Evolutionary conservation across 2,888 invertebrate genomes (phyloP), one percentile per base, ranked within the genome.

Genomic region (Hydrotaea diabolus): DNA sequence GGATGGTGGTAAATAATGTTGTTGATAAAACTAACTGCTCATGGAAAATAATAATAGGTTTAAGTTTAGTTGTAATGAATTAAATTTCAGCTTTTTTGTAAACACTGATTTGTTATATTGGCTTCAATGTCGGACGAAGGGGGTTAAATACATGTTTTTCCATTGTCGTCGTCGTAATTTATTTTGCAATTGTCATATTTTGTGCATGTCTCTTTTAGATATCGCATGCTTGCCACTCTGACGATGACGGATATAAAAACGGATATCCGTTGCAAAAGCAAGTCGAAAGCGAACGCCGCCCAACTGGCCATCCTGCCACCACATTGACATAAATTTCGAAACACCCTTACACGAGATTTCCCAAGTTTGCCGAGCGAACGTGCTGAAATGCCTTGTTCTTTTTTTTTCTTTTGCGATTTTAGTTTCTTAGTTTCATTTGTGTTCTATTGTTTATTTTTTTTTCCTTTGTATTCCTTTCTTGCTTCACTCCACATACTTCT

Each of bases 181-280:
- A 11, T 13, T n/a, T 49, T 4, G n/a, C 49, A n/a, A 49, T 49
- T 49, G 49, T 49, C 49, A 49, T 49, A 49, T 55, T 55, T 55
- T 55, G 4, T 21, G 4, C 21, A 9, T 19, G 55, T 55, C 23
- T 55, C 21, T 2, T 55, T 21, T 19, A 55, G 5, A 9, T 55
- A 7, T 55, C 11, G 21, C 55, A 55, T 21, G 55, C 23, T 9
- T 21, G 23, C 55, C 1, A 21, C 11, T 7, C 19, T 53, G 53
- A 2, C 49, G 2, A 21, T 11, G 55, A 21, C 23, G 69, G 49
- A 66, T n/a, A 17, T 43, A 21, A 13, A 66, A 66, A 43, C 66
- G 66, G 66, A 69, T 69, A 46, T 69, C 69, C 69, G 69, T 49
- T 49, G 31, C 55, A 49, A 69, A 69, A 15, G 43, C 49, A 49